Base-by-base conservation (phyloP, 2,113 vertebrate genomes). In the Lichenostomus cassidix region DNA sequence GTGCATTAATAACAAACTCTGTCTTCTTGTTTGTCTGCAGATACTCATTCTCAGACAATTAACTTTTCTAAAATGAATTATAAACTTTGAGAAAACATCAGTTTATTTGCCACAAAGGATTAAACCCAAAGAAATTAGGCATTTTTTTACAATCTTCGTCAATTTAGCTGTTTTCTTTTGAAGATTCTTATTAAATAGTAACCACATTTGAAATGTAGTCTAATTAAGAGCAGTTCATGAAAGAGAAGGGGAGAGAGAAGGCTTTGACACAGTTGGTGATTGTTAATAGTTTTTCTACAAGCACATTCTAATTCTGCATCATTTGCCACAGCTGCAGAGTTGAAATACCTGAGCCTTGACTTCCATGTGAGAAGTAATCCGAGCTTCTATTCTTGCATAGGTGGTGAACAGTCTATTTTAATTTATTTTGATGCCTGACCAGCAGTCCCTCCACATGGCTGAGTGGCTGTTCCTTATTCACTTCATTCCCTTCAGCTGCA, bases 171-270 rank as follows among this genome's bases (percentile, higher is more conserved):
- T 47, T 90, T 83, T 77, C 53, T 79, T 85, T 83, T 55, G 55
- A 90, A 93, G 55, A 22, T 55, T 76, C 35, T 74, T 70, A 62
- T 91, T 92, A 88, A 89, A 62, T 75, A 59, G 35, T 33, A 90
- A 74, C 83, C 84, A 87, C 81, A 84, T 83, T 85, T 73, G 59
- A 91, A 69, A 78, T 67, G 29, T 22, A 47, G 41, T 44, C 39
- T 87, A 89, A 95, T 93, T 94, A 89, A 64, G 64, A 64, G 53
- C 44, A 53, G 31, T 81, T 85, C n/a, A 69, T 73, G 78, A 73
- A 95, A 85, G 19, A 82, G 39, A 74, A 86, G 24, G 27, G n/a
- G 44, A 83, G 58, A 84, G 39, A 75, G 42, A 79, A 73, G 41
- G 27, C 31, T 88, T 83, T 95, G 84, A 94, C 70, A 63, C 4